Evolutionary conservation across 1,140 invertebrate genomes (phyloP).

Genomic region (Euura lappo): DNA sequence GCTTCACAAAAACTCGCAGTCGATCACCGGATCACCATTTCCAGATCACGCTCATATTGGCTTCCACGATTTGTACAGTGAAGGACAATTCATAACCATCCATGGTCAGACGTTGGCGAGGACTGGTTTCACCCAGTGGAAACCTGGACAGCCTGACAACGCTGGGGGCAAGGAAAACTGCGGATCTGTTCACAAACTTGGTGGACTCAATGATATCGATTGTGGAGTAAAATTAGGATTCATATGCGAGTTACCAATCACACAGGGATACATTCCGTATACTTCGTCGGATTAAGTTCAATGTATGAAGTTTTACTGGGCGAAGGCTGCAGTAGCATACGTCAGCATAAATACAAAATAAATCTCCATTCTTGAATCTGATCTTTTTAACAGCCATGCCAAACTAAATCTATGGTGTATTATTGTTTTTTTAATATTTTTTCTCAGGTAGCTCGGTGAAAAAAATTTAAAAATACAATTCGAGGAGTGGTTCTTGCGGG

Average conservation of each 20-base stretch:
- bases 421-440: no score
- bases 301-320: no score
- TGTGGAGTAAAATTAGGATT: constrained; percentile 42
- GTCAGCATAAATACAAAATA: no score
- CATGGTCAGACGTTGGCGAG: constrained; percentile 24
- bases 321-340: no score
- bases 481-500: no score
- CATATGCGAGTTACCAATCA: background rate
- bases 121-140: constrained; percentile 45
- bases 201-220: constrained; percentile 36
- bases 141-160: constrained; percentile 23
- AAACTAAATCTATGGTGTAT: no score
- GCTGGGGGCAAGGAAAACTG: constrained; percentile 36
- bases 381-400: no score
- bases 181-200: constrained; percentile 43
- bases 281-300: no score
- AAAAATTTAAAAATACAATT: no score
- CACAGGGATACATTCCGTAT: background rate
- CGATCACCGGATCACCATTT: background rate
- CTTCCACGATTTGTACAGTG: constrained; percentile 25
- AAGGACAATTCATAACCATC: constrained; percentile 26
- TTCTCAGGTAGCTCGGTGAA: no score
- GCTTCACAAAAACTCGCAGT: constrained; percentile 32
- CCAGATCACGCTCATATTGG: constrained; percentile 12
- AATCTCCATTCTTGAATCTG: no score